phyloP scores from a whole-genome alignment of 2,797 vertebrate species.

The Ctenopoma kingsleyae region DNA sequence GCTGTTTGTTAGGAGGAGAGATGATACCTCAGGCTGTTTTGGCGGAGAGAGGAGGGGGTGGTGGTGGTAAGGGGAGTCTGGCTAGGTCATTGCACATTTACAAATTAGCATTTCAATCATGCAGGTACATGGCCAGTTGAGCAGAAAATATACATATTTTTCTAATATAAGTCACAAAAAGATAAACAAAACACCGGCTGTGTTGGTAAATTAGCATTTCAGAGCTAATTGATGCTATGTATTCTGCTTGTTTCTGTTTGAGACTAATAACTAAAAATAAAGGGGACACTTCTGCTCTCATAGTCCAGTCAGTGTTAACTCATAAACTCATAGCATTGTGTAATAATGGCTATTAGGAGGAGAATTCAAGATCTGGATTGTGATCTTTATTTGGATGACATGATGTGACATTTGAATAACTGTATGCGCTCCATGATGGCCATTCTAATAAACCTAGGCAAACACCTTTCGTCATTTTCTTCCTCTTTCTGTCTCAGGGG shows the following conservation, averaged over 20 bases:
- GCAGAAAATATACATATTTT: slow-evolving; percentile 84
- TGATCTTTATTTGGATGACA: slow-evolving; percentile 82
- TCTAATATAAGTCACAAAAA: slow-evolving; percentile 66
- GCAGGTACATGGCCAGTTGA: slow-evolving; percentile 78
- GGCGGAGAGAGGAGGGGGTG: slow-evolving; percentile 40
- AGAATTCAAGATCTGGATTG: slow-evolving; percentile 72
- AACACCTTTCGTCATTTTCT: slow-evolving; percentile 71
- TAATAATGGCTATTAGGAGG: slow-evolving; percentile 80
- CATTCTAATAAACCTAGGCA: slow-evolving; percentile 82
- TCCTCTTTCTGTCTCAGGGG: slow-evolving; percentile 62
- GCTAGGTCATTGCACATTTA: slow-evolving; percentile 86
- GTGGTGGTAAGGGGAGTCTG: slow-evolving; percentile 70
- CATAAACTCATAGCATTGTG: slow-evolving; percentile 60
- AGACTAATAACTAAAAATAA: slow-evolving; percentile 32
- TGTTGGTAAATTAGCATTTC: slow-evolving; percentile 60
- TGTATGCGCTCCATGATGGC: slow-evolving; percentile 78
- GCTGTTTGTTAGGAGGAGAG: slow-evolving; percentile 87
- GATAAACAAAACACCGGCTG: slow-evolving; percentile 76
- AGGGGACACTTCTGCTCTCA: slow-evolving; percentile 23
- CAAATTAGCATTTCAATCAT: slow-evolving; percentile 89
- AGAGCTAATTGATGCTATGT: slow-evolving; percentile 40
- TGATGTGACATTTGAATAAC: slow-evolving; percentile 83
- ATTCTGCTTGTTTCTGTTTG: slow-evolving; percentile 20
- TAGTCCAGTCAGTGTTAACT: slow-evolving; percentile 50
- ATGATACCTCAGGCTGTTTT: slow-evolving; percentile 86